Base-by-base conservation (phyloP, 2,113 vertebrate genomes). In the Fulmarus glacialis region DNA sequence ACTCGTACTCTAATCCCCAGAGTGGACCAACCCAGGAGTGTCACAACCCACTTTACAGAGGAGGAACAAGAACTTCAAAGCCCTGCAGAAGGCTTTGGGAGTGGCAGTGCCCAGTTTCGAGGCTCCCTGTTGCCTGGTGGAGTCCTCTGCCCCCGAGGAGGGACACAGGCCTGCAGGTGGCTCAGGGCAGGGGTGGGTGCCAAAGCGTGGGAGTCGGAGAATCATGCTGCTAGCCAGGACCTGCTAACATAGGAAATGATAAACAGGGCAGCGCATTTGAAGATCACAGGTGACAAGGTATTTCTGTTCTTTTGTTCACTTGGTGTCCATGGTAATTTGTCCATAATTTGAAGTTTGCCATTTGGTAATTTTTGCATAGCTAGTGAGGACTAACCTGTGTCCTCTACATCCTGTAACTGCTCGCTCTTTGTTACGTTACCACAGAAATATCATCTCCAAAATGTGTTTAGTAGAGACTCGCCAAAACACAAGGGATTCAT, bases 141-240 rank as follows among this genome's bases (percentile, higher is more conserved):
- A 73, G 24, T 36, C n/a, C 55, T 78, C 50, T 84, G 52, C 11
- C 38, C 15, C 26, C 0, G 0, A 43, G 23, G 13, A 74, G 29
- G 24, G 60, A 38, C 2, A 1, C 34, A 29, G 16, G n/a, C 9
- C 36, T 80, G 66, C 26, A 48, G 67, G 11, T 58, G 40, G 29
- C 55, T 78, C 0, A 0, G 77, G 68, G 15, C 42, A 79, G 47
- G 34, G 34, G 15, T 3, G 21, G 47, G 30, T 91, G 55, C 42
- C 29, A 12, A 40, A 52, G 18, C 0, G 3, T 50, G 55, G 73
- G 55, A 84, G 42, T 11, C 1, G 4, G 42, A 84, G 32, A 22
- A 16, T 26, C 55, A 8, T 7, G 12, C n/a, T 93, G 72, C 52
- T 71, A 84, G 15, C n/a, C 12, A 20, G 12, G 12, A 74, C 20